Percentiles rank a stretch among this genome's conserved stretches.
Evolutionary conservation across 92 coral and sea anemone genomes (phyloP).

Genomic region (Palythoa heliodiscus): DNA sequence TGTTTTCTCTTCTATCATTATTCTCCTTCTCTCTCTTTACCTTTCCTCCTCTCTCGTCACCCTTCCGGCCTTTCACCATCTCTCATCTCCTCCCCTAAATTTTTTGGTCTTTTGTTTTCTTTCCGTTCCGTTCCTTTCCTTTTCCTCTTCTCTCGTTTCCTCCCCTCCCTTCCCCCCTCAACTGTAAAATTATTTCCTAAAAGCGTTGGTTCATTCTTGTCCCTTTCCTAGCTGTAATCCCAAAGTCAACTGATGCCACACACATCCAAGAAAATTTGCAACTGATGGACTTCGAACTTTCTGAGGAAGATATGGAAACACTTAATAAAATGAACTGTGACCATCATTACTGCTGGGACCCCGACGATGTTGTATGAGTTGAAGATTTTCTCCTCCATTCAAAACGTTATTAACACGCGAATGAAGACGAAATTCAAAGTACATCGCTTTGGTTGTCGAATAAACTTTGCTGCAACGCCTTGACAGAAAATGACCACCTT

Average conservation of each 20-base stretch:
- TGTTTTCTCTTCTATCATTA: no score
- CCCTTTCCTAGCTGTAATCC: slow-evolving; percentile 71
- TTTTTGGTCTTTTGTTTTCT: no score
- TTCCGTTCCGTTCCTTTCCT: no score
- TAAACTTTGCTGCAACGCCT: no score
- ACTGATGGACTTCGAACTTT: slow-evolving; percentile 60
- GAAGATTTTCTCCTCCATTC: background rate
- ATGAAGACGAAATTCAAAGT: no score
- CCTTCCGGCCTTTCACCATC: background rate
- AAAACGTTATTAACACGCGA: background rate
- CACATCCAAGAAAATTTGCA: slow-evolving; percentile 74
- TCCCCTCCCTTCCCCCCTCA: background rate
- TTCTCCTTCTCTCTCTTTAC: background rate
- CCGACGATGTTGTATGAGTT: slow-evolving; percentile 60
- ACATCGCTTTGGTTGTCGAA: no score
- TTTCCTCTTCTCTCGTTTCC: background rate
- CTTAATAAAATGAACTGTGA: slow-evolving; percentile 61
- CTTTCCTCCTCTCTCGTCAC: background rate
- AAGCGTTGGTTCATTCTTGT: background rate
- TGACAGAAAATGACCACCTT: no score
- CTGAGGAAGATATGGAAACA: slow-evolving; percentile 63
- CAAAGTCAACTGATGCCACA: slow-evolving; percentile 77
- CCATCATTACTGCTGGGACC: slow-evolving; percentile 86
- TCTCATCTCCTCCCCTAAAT: no score
- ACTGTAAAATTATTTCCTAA: background rate